Evolutionary conservation across 2,113 vertebrate species (phyloP).

Genomic region (Pelodiscus sinensis): DNA sequence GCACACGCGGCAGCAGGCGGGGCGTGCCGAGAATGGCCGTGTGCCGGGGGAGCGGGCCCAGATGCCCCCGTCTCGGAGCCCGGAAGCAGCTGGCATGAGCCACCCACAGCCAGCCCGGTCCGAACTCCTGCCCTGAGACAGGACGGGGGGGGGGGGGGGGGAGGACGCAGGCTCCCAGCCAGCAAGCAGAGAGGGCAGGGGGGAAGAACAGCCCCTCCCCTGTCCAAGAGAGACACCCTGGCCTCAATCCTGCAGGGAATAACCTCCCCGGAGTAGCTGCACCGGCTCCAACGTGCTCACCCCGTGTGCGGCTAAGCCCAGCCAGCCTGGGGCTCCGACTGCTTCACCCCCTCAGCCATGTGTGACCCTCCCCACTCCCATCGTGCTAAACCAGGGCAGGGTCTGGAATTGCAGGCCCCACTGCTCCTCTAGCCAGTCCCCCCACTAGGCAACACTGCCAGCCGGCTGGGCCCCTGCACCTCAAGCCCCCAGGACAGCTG

Average conservation of each 20-base stretch:
- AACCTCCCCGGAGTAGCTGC: neutral
- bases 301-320: too few species aligned
- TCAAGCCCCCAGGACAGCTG: too few species aligned
- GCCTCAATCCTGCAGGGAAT: neutral
- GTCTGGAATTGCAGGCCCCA: too few species aligned
- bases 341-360: neutral
- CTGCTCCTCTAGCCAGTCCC: neutral
- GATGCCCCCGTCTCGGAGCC: neutral
- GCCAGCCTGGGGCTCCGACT: neutral
- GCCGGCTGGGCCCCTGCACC: too few species aligned
- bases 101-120: neutral
- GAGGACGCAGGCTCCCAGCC: neutral
- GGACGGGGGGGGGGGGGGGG: neutral
- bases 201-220: too few species aligned
- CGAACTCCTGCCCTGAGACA: accelerated
- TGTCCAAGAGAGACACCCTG: neutral
- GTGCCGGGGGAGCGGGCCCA: neutral
- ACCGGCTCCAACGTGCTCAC: neutral
- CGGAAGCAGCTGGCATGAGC: neutral
- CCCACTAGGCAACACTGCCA: neutral
- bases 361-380: too few species aligned
- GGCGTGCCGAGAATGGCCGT: accelerated
- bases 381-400: neutral
- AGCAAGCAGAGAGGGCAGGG: neutral
- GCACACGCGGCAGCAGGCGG: neutral